These are phyloP conservation scores for Drosophila hawaiiensis DNA, from an alignment of 2,888 invertebrate genomes.

Conservation along the genomic window DNA sequence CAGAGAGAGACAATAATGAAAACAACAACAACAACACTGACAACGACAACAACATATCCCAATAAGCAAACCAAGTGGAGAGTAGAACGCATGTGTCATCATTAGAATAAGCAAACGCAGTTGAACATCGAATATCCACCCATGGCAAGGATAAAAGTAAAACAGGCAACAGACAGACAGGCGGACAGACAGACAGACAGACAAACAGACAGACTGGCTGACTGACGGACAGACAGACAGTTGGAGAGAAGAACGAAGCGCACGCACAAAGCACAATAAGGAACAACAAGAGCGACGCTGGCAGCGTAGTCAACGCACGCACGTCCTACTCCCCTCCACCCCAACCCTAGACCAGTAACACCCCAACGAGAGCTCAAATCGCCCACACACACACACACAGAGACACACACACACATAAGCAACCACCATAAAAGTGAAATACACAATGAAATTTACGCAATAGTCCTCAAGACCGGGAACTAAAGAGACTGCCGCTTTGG, in stretches of 20 bases:
- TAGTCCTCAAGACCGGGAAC: conserved; percentile 57
- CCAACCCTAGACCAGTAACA: not conserved
- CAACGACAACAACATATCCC: conserved; percentile 50
- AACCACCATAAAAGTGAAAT: conserved; percentile 77
- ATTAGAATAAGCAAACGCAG: conserved; percentile 69
- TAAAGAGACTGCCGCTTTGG: conserved; percentile 71
- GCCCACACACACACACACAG: conserved; percentile 22
- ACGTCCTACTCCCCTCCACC: conserved; percentile 26
- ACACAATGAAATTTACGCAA: conserved; percentile 81
- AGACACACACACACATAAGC: conserved; percentile 19
- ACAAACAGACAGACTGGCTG: conserved; percentile 6
- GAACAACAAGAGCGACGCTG: conserved; percentile 54
- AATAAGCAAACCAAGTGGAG: conserved; percentile 51
- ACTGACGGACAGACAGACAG: not conserved
- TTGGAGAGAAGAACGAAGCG: conserved; percentile 17
- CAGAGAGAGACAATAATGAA: not conserved
- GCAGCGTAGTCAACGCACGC: conserved; percentile 53
- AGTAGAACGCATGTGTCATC: conserved; percentile 76
- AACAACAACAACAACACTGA: conserved; percentile 1
- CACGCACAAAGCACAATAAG: conserved; percentile 54
- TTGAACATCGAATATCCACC: conserved; percentile 61
- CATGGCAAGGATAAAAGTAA: conserved; percentile 62
- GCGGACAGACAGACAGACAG: conserved; percentile 7
- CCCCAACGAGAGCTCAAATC: conserved; percentile 8
- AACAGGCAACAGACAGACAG: conserved; percentile 28